Evolutionary conservation across 2,888 invertebrate genomes (phyloP), one percentile per base, ranked within the genome.

Genomic region (Netelia virgata): DNA sequence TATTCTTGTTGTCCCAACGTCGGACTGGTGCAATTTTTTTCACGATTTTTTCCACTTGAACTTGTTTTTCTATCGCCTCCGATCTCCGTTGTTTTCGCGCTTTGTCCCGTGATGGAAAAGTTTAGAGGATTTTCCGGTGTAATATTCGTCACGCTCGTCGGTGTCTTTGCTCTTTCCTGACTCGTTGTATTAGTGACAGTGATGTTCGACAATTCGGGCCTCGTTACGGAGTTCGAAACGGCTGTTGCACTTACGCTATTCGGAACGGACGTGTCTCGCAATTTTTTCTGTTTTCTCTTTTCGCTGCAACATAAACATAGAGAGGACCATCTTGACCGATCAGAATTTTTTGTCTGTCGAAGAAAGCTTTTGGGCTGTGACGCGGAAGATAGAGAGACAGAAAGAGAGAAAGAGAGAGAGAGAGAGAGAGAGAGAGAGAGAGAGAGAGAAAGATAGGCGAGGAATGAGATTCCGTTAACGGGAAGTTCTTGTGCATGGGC

Each of bases 221-320:
- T 87, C 53, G 28, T 77, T n/a, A 77, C 50, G 8, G 83, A 87
- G 70, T 85, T 89, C 68, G 85, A 78, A 3, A 77, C 41, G 3
- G 73, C 16, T 63, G 82, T 43, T 28, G 79, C 43, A 18, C 47
- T 82, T 41, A 81, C 76, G 59, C 84, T 88, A 76, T 82, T 87
- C 68, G 85, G 41, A 47, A 77, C 74, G 53, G 86, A 53, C 28
- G 81, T 64, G 50, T 92, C 92, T 86, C 90, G 89, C 55, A 86
- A 83, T 83, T 92, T 92, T 87, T 91, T 92, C 79, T 85, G 84
- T 87, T 92, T 93, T 90, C 91, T 92, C 86, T 92, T 92, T 77
- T 87, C 87, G 82, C 93, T 93, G 88, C 66, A 92, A 93, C 87
- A 90, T 82, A 88, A 82, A 86, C 74, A 87, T 79, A 82, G 63